These are phyloP conservation scores for Heliconius sara DNA, from an alignment of 2,888 invertebrate genomes.

Conservation along the genomic window DNA sequence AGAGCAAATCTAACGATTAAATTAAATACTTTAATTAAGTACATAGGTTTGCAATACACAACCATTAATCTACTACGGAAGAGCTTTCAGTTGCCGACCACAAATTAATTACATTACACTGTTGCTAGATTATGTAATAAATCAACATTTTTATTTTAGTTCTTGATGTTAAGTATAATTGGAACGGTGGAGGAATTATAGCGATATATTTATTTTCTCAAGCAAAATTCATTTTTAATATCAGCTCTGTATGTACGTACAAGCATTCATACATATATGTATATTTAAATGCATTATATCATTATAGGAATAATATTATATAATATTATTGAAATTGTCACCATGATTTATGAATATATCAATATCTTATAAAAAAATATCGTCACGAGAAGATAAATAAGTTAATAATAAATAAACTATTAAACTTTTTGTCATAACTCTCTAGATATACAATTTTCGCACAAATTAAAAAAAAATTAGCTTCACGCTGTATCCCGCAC, in stretches of 20 bases:
- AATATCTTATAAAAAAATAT: no score
- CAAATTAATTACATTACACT: conserved; percentile 72
- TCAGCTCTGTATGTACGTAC: background rate
- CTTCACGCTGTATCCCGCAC: no score
- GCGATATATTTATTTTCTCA: background rate
- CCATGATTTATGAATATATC: no score
- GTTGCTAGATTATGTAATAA: conserved; percentile 53
- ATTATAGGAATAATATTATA: no score
- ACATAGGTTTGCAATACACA: conserved; percentile 63
- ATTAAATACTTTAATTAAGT: conserved; percentile 53
- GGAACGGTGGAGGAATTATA: background rate
- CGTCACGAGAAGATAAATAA: no score
- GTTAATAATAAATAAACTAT: no score
- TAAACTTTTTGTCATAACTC: no score
- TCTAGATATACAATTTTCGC: no score
- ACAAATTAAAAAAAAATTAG: no score
- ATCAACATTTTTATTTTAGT: conserved; percentile 40
- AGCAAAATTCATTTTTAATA: conserved; percentile 6
- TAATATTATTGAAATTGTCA: no score
- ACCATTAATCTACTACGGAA: conserved; percentile 70
- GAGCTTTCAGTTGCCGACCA: conserved; percentile 71
- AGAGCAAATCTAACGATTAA: conserved; percentile 52
- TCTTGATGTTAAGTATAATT: conserved; percentile 24
- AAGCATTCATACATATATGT: no score
- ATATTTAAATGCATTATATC: no score